Percentiles rank a stretch among this genome's conserved stretches.
Evolutionary conservation across 2,113 vertebrate species (phyloP).

Genomic region (Agapornis roseicollis): DNA sequence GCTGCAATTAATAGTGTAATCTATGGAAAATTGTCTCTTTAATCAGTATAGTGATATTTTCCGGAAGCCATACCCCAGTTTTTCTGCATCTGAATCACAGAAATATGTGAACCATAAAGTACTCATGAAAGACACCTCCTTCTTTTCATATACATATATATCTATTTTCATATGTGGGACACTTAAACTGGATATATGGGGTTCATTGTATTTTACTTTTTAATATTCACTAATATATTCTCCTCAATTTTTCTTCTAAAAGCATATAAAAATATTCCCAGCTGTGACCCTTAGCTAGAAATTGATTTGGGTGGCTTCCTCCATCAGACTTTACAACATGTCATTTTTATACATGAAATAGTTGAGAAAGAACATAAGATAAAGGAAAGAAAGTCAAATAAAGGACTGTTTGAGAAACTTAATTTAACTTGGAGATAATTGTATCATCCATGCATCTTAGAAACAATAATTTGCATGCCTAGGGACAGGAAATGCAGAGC

Average conservation of each 20-base stretch:
- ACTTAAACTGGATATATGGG: background rate
- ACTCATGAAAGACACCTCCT: background rate
- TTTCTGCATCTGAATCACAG: background rate
- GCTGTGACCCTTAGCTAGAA: background rate
- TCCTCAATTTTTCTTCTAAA: background rate
- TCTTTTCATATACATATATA: background rate
- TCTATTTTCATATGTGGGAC: slow-evolving; percentile 2
- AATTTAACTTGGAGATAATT: slow-evolving; percentile 41
- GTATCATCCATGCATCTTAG: background rate
- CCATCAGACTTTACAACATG: background rate
- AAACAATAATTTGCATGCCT: background rate
- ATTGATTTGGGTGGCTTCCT: background rate
- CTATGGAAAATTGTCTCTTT: background rate
- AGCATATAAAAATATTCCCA: background rate
- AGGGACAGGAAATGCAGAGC: background rate
- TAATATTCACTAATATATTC: background rate
- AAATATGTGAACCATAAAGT: background rate
- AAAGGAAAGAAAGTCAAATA: slow-evolving; percentile 51
- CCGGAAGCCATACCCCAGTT: background rate
- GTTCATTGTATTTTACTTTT: slow-evolving; percentile 25
- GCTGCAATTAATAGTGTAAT: background rate
- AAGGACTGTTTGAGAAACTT: slow-evolving; percentile 17
- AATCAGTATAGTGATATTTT: background rate
- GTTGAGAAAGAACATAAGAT: slow-evolving; percentile 28
- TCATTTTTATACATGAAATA: background rate